Base-by-base conservation (phyloP, 2,888 invertebrate genomes). In the Drosophila gaucha region DNA sequence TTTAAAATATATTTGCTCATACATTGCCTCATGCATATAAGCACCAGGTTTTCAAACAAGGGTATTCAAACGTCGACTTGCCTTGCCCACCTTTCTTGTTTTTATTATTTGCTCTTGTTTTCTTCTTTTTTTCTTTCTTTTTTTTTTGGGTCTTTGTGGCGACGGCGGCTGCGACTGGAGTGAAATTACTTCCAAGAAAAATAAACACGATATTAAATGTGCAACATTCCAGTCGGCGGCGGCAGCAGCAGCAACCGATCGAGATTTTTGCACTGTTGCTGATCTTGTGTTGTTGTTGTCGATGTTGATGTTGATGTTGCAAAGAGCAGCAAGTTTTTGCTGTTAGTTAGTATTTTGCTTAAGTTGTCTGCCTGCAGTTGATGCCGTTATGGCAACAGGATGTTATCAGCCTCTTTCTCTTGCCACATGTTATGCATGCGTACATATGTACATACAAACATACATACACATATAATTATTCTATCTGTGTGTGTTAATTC, bases 161-260 rank as follows among this genome's bases (percentile, higher is more conserved):
- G 30, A 38, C 49, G 43, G 20, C 60, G 54, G 24, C 50, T 56
- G 46, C 46, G 56, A 39, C 60, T 69, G 80, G 85, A 86, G 78
- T 86, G 80, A 80, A 80, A 86, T 80, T 86, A 80, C 85, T 80
- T 80, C 87, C 80, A 80, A 80, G 80, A 80, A 80, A 86, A 74
- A 85, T 80, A 80, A 87, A 87, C 78, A 86, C 87, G 80, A 80
- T 80, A 80, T 80, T 86, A 84, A 80, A 86, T 80, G 80, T 80
- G 80, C 87, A 80, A 87, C 80, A 80, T 80, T 86, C 85, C 87
- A 71, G 68, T 72, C 73, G 14, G 14, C 51, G n/a, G 28, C 35
- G 35, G 31, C 41, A 22, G 36, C 47, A 22, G 24, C 44, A 30
- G 52, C 54, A 65, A 22, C 50, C 50, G 46, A 55, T 67, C 36